Conservation (phyloP, 2,888 invertebrate genomes). For the Schrankia costaestrigalis region DNA sequence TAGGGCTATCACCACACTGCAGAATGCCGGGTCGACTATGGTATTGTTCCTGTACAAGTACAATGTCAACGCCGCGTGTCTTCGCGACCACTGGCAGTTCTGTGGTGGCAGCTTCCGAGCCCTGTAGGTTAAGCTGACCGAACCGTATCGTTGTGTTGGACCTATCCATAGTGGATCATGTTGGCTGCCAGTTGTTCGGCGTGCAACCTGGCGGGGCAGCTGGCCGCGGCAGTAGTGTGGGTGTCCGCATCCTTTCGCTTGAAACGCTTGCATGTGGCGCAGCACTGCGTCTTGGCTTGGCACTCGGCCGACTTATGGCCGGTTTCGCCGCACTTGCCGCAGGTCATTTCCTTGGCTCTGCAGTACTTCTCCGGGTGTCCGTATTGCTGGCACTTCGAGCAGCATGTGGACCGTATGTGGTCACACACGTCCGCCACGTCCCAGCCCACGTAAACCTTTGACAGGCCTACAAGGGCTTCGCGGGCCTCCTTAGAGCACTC, state of each 20-base stretch:
- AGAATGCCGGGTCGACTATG: background rate
- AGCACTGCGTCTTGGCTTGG: constrained; percentile 1
- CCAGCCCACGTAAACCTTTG: constrained; percentile 16
- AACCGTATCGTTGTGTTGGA: no score
- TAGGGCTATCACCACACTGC: background rate
- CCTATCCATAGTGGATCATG: constrained; percentile 14
- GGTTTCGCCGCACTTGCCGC: constrained; percentile 23
- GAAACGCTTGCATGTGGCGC: constrained; percentile 28
- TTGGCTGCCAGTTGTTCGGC: constrained; percentile 13
- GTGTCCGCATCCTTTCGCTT: constrained; percentile 5
- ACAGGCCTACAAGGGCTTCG: constrained; percentile 5
- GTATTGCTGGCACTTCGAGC: constrained; percentile 38
- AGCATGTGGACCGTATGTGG: constrained; percentile 23
- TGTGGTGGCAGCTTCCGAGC: constrained; percentile 19
- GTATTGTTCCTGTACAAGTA: constrained; percentile 31
- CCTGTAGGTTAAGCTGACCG: constrained; percentile 27
- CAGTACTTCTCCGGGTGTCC: constrained; percentile 36
- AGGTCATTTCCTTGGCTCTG: constrained; percentile 4
- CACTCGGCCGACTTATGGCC: constrained; percentile 9
- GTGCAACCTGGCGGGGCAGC: constrained; percentile 17
- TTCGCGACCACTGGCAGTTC: constrained; percentile 17
- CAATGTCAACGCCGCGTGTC: constrained; percentile 21
- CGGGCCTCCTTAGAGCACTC: background rate
- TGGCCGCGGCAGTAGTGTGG: constrained; percentile 16
- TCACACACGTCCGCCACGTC: constrained; percentile 6